phyloP scores from a whole-genome alignment of 2,113 vertebrate genomes.

The Ageneiosus marmoratus region DNA sequence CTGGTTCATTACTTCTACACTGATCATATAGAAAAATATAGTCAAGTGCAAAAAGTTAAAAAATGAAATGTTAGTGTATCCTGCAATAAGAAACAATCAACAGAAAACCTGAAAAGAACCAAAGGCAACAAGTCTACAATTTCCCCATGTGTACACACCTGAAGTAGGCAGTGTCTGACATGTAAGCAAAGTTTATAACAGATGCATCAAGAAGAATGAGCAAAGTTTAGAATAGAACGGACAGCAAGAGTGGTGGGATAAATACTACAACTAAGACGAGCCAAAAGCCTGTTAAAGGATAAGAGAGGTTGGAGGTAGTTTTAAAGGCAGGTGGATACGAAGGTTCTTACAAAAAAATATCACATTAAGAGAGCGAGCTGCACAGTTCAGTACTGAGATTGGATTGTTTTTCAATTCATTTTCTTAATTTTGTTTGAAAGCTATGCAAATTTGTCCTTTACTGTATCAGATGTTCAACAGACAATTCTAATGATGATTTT shows the following conservation, averaged over 20 bases:
- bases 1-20: constrained; percentile 8
- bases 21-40: neutral
- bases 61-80: neutral
- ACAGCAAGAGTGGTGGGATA: neutral
- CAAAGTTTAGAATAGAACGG: neutral
- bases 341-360: neutral
- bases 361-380: neutral
- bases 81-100: neutral
- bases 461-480: neutral
- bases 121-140: neutral
- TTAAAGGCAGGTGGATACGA: neutral
- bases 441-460: neutral
- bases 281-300: neutral
- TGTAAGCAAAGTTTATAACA: neutral
- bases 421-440: neutral
- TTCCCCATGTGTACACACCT: neutral
- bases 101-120: constrained; percentile 14
- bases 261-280: too few relatives aligned
- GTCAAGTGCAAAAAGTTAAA: neutral
- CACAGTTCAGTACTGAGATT: neutral
- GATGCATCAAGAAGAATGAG: neutral
- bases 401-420: neutral
- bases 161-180: constrained; percentile 16
- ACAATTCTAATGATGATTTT: neutral
- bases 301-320: constrained; percentile 10